phyloP scores from a whole-genome alignment of 2,888 invertebrate species.

The Koerneria pararmatus region DNA sequence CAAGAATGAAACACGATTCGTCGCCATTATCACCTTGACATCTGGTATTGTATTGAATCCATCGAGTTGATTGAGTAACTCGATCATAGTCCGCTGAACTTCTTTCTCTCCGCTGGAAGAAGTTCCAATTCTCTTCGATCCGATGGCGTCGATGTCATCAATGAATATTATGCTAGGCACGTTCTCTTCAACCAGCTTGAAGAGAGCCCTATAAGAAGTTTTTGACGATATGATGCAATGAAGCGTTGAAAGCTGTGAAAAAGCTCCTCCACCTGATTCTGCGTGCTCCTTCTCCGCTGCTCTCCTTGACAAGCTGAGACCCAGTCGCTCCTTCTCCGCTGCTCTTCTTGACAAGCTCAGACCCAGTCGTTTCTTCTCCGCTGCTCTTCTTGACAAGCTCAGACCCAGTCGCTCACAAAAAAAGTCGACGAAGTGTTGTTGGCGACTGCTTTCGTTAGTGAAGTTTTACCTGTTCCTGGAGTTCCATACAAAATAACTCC shows the following conservation, averaged over 20 bases:
- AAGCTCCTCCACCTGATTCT: slow-evolving; percentile 73
- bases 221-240: too few relatives aligned
- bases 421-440: slow-evolving; percentile 99
- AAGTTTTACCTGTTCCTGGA: slow-evolving; percentile 91
- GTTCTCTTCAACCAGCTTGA: slow-evolving; percentile 49
- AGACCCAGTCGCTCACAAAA: slow-evolving; percentile 91
- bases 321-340: slow-evolving; percentile 97
- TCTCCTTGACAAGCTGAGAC: slow-evolving; percentile 95
- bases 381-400: slow-evolving; percentile 93
- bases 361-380: slow-evolving; percentile 99
- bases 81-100: slow-evolving; percentile 90
- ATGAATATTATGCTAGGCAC: slow-evolving; percentile 86
- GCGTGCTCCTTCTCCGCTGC: slow-evolving; percentile 93
- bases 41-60: slow-evolving; percentile 93
- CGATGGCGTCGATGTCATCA: slow-evolving; percentile 98
- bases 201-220: slow-evolving; percentile 49
- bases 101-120: slow-evolving; percentile 90
- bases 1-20: slow-evolving; percentile 92
- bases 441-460: slow-evolving; percentile 95
- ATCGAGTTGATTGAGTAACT: slow-evolving; percentile 92
- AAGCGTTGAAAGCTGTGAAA: too few relatives aligned
- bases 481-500: slow-evolving; percentile 96
- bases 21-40: slow-evolving; percentile 95
- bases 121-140: slow-evolving; percentile 92
- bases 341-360: slow-evolving; percentile 96